Base-by-base conservation (phyloP, 2,888 invertebrate genomes). In the Amorpha juglandis region DNA sequence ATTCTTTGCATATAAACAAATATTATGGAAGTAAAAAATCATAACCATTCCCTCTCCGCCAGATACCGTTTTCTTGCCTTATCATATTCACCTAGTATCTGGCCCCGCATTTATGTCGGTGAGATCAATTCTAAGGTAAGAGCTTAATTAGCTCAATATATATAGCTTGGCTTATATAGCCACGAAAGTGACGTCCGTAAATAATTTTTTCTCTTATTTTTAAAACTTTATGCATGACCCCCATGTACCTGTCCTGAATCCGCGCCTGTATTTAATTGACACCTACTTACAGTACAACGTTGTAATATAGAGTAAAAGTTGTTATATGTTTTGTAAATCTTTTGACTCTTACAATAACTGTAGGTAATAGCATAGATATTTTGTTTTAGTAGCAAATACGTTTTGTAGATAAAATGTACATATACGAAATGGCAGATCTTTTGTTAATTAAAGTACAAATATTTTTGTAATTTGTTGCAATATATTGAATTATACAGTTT, bases 311-410 rank as follows among this genome's bases (percentile, higher is more conserved):
- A 72, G 75, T 77, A 78, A 77, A 78, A 77, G 73, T 78, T 77
- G 74, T 77, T 80, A 74, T 75, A 69, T 77, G 70, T 75, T 78
- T 76, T 76, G 75, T 81, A 81, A 76, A 74, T 77, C 72, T 76
- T 76, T 79, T 74, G 50, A 74, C 74, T 76, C 67, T 52, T 64
- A 53, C 67, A 67, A 67, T 66, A n/a, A 45, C 50, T 70, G 69
- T 73, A 66, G 67, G 65, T 65, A 63, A 63, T 55, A 64, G 47
- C 64, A 16, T 58, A 55, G 21, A 0, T 69, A 68, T 11, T 33
- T 35, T 16, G 12, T 62, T 63, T 52, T 63, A 52, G 63, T 64
- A 55, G 35, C 0, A 63, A 67, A 63, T 67, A 63, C 27, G 19
- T 62, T 21, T 52, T 27, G 19, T 66, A 45, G 27, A 47, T 45